phyloP scores from a whole-genome alignment of 2,797 vertebrate species.

The Anas acuta region DNA sequence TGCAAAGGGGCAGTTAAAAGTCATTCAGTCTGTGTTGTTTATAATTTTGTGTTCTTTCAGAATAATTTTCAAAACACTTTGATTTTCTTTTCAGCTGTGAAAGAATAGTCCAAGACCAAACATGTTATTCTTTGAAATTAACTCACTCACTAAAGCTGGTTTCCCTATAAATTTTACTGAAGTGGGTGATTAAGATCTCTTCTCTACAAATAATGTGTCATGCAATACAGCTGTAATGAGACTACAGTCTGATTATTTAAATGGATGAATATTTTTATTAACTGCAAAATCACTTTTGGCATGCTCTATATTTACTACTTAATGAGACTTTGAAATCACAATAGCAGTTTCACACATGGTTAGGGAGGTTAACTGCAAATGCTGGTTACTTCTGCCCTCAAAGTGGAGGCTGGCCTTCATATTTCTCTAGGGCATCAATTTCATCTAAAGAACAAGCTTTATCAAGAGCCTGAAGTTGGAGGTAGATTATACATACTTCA shows the following conservation, averaged over 20 bases:
- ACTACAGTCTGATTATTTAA: conserved; percentile 64
- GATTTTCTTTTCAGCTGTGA: conserved; percentile 72
- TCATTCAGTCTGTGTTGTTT: conserved; percentile 52
- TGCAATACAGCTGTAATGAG: conserved; percentile 71
- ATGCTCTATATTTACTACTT: conserved; percentile 52
- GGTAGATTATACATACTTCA: not conserved
- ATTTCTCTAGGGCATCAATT: not conserved
- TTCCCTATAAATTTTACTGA: conserved; percentile 69
- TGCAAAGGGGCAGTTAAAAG: conserved; percentile 41
- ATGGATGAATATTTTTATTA: conserved; percentile 62
- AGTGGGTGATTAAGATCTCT: conserved; percentile 74
- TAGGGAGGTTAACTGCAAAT: conserved; percentile 15
- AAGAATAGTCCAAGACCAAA: conserved; percentile 70
- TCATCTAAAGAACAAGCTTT: not conserved
- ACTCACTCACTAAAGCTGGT: conserved; percentile 43
- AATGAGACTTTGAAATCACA: conserved; percentile 49
- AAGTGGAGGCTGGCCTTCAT: not conserved
- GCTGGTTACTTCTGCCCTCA: conserved; percentile 3
- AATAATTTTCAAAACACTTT: conserved; percentile 63
- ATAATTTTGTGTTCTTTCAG: conserved; percentile 64
- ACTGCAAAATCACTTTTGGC: conserved; percentile 60
- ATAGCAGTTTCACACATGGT: not conserved
- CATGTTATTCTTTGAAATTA: conserved; percentile 77
- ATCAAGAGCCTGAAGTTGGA: not conserved
- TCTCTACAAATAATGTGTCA: conserved; percentile 68